Percentiles rank a stretch among this genome's conserved stretches.
phyloP scores from a whole-genome alignment of 2,888 invertebrate genomes.

The Acholoe squamosa region DNA sequence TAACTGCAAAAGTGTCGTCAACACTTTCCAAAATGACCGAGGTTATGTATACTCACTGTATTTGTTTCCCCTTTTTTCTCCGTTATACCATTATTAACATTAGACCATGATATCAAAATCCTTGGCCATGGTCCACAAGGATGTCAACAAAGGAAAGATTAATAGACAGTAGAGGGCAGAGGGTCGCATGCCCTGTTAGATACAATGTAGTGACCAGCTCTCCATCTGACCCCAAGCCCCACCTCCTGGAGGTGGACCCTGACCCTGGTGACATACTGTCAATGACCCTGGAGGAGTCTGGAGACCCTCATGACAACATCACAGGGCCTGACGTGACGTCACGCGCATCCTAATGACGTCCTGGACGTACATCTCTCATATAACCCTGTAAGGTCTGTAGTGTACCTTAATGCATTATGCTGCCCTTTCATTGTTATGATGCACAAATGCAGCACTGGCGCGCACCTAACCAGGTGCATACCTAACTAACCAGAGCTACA shows the following conservation, averaged over 20 bases:
- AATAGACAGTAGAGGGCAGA: neutral
- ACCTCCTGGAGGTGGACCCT: neutral
- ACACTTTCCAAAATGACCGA: too few species aligned
- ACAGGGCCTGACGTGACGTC: slow-evolving; percentile 5
- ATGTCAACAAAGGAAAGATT: slow-evolving; percentile 27
- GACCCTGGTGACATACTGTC: neutral
- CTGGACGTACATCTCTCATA: neutral
- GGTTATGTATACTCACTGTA: too few species aligned
- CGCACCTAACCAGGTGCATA: too few species aligned
- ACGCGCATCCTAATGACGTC: slow-evolving; percentile 7
- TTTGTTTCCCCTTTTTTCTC: too few species aligned
- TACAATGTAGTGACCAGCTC: neutral
- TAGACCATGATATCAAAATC: too few species aligned
- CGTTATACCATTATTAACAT: too few species aligned
- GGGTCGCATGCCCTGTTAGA: slow-evolving; percentile 19
- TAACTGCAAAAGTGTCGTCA: too few species aligned
- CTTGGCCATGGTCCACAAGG: neutral
- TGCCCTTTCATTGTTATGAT: too few species aligned
- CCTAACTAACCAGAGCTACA: too few species aligned
- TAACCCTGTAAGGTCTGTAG: too few species aligned
- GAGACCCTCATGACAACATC: slow-evolving; percentile 15
- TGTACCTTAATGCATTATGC: too few species aligned
- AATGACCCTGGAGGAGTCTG: neutral
- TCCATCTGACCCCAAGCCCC: neutral
- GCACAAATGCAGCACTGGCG: too few species aligned